phyloP scores from a whole-genome alignment of 2,113 vertebrate species.

The Chunga burmeisteri region DNA sequence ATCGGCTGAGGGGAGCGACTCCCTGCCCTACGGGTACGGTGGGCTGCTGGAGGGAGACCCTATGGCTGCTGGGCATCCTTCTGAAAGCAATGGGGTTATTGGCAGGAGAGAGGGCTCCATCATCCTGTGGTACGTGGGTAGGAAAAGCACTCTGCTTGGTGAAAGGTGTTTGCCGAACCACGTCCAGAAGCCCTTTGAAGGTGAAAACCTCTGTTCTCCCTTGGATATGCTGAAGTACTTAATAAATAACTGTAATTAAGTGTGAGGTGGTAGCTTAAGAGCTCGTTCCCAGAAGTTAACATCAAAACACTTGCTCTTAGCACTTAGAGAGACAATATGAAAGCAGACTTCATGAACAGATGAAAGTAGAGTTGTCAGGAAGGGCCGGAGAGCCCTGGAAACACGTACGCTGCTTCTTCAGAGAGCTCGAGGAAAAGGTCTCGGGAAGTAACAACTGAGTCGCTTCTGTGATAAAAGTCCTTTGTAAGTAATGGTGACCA shows the following conservation, averaged over 20 bases:
- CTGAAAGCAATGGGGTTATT: background rate
- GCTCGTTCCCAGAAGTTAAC: slow-evolving; percentile 52
- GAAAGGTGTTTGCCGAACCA: background rate
- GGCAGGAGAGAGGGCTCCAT: background rate
- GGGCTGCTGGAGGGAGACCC: background rate
- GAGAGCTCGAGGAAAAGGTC: background rate
- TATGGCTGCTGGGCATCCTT: rapidly evolving
- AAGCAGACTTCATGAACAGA: background rate
- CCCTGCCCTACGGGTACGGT: background rate
- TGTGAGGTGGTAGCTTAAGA: slow-evolving; percentile 50
- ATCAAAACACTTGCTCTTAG: slow-evolving; percentile 62
- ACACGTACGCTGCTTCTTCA: background rate
- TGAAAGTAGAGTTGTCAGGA: background rate
- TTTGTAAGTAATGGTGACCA: rapidly evolving
- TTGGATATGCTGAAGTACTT: slow-evolving; percentile 4
- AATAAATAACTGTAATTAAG: slow-evolving; percentile 58
- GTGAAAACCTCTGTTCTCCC: background rate
- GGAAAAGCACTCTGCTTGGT: background rate
- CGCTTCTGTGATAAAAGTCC: background rate
- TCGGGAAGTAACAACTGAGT: rapidly evolving
- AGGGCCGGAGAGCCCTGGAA: background rate
- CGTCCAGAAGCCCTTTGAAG: slow-evolving; percentile 5
- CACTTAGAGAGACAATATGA: slow-evolving; percentile 9
- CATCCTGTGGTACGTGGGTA: rapidly evolving
- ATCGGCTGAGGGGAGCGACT: background rate